Evolutionary conservation across 2,113 vertebrate genomes (phyloP).

Genomic region (Syrmaticus mikado): DNA sequence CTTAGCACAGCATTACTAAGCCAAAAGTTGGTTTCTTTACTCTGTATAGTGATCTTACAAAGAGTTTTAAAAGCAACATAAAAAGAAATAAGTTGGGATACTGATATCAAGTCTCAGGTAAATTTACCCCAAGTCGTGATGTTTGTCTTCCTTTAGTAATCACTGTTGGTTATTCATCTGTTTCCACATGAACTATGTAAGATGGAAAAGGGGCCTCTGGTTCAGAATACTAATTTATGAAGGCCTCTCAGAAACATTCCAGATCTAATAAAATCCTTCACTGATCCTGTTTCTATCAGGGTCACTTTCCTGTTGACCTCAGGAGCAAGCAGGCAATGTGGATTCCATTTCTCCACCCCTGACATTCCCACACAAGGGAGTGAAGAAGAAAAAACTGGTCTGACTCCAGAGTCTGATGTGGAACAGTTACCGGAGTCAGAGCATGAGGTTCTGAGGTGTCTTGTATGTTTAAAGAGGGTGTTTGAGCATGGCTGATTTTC

Average conservation of each 20-base stretch:
- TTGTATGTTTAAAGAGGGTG: not conserved
- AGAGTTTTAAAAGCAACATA: not conserved
- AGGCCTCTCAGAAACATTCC: not conserved
- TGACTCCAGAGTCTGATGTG: not conserved
- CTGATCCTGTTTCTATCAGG: not conserved
- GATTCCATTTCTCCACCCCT: not conserved
- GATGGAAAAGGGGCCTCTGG: not conserved
- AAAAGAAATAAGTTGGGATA: not conserved
- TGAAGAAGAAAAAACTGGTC: not conserved
- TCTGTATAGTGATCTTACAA: not conserved
- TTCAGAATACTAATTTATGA: not conserved
- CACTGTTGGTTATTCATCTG: not conserved
- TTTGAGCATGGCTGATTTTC: slow-evolving; percentile 2
- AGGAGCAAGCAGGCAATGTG: not conserved
- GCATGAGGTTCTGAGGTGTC: not conserved
- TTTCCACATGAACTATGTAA: not conserved
- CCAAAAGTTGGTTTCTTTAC: not conserved
- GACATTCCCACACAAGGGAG: accelerated
- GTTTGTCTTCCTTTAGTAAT: not conserved
- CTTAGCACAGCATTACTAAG: not conserved
- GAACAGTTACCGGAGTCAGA: not conserved
- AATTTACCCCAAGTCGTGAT: not conserved
- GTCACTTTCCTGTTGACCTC: not conserved
- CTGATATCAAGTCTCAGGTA: not conserved
- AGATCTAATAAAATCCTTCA: not conserved